Conservation (phyloP, 2,113 vertebrate genomes). For the Benitochromis conjunctus region DNA sequence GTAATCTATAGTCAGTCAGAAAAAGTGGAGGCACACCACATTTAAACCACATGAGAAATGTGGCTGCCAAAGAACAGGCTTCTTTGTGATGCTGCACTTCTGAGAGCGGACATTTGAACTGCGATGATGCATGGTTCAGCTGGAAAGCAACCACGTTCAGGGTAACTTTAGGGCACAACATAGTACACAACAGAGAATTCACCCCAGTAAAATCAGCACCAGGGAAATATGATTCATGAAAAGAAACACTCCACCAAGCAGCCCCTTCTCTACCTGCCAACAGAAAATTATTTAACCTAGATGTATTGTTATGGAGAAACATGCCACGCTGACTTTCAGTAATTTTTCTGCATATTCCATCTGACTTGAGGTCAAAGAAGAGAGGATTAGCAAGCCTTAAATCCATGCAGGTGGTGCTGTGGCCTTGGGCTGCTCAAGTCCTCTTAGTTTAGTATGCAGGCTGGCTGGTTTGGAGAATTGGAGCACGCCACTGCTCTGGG, state of each 20-base stretch:
- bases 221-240: slow-evolving; percentile 16
- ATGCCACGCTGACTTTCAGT: slow-evolving; percentile 14
- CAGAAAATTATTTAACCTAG: slow-evolving; percentile 4
- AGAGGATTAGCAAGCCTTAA: slow-evolving; percentile 49
- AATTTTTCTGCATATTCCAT: slow-evolving; percentile 32
- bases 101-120: not conserved
- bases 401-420: slow-evolving; percentile 50
- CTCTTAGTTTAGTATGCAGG: slow-evolving; percentile 62
- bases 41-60: not conserved
- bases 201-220: not conserved
- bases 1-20: not conserved
- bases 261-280: not conserved
- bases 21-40: not conserved
- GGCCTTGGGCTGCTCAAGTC: slow-evolving; percentile 38
- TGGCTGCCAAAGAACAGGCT: not conserved
- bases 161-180: not conserved
- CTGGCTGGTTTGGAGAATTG: slow-evolving; percentile 34
- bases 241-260: not conserved
- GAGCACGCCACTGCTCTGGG: slow-evolving; percentile 53
- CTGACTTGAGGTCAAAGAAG: slow-evolving; percentile 55
- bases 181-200: not conserved
- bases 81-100: not conserved
- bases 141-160: not conserved
- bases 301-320: slow-evolving; percentile 26
- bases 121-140: not conserved